A percentile compares a stretch with the other conserved stretches of the same genome.
Conservation (phyloP, 2,797 vertebrate genomes). For the Melanotaenia nigrans region DNA sequence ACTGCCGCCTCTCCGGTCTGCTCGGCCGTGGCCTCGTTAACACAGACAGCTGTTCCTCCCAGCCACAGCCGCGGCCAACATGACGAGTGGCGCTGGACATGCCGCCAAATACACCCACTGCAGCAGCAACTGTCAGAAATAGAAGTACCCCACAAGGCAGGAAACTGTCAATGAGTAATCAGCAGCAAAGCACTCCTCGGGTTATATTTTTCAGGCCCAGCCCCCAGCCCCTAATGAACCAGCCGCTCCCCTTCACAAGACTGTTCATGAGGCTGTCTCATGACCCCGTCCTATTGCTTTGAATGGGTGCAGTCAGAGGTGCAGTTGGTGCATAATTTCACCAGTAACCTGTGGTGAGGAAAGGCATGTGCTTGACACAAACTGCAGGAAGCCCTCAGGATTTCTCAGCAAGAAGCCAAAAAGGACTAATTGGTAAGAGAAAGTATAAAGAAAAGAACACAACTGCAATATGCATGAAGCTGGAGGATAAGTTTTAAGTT, state of each 20-base stretch:
- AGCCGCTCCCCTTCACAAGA: conserved; percentile 56
- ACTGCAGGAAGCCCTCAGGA: conserved; percentile 19
- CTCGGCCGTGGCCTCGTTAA: conserved; percentile 76
- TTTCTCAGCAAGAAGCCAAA: conserved; percentile 23
- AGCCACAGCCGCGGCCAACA: conserved; percentile 77
- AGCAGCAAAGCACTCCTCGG: conserved; percentile 67
- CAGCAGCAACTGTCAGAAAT: conserved; percentile 72
- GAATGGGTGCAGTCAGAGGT: conserved; percentile 44
- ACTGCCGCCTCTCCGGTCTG: conserved; percentile 65
- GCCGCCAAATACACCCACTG: conserved; percentile 59
- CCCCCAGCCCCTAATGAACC: conserved; percentile 47
- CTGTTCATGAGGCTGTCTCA: conserved; percentile 32
- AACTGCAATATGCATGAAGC: too few relatives aligned
- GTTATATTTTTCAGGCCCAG: conserved; percentile 60
- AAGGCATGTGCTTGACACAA: conserved; percentile 25
- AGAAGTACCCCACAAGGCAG: conserved; percentile 70
- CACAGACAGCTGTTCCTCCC: conserved; percentile 84
- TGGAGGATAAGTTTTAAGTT: too few relatives aligned
- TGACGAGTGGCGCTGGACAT: conserved; percentile 68
- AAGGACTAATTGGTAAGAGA: background rate
- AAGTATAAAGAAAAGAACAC: background rate
- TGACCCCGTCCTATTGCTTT: conserved; percentile 37
- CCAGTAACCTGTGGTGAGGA: conserved; percentile 43
- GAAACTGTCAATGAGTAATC: conserved; percentile 78
- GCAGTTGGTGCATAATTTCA: conserved; percentile 50